Evolutionary conservation across 2,113 vertebrate genomes (phyloP).

Genomic region (Rhinopomastus cyanomelas): DNA sequence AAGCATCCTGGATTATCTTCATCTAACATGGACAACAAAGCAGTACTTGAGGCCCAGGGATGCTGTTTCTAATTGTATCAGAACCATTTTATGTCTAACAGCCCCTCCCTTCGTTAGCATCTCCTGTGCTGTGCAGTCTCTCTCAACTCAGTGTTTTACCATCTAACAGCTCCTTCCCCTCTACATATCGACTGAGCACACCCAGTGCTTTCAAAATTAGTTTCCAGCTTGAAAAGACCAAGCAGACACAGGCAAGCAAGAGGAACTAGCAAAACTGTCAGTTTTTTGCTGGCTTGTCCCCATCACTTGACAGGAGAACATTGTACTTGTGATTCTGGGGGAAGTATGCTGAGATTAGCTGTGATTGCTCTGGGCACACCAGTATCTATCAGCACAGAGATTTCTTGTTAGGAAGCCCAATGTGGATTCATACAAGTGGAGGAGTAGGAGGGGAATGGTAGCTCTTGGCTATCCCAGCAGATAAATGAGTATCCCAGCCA

Average conservation of each 20-base stretch:
- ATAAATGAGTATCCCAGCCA: too few species aligned
- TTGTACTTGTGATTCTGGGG: background rate
- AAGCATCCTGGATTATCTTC: background rate
- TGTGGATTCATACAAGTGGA: background rate
- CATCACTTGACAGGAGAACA: background rate
- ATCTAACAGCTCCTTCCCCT: background rate
- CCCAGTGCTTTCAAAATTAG: background rate
- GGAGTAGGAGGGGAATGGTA: background rate
- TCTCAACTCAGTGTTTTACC: background rate
- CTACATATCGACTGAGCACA: background rate
- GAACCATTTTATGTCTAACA: background rate
- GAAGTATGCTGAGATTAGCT: fast-evolving
- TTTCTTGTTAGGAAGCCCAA: background rate
- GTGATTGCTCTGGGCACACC: background rate
- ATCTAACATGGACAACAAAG: background rate
- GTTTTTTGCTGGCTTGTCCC: background rate
- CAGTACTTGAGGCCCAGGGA: background rate
- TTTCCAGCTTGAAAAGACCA: fast-evolving
- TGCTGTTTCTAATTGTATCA: background rate
- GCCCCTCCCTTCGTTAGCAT: background rate
- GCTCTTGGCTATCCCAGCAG: background rate
- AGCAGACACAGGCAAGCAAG: background rate
- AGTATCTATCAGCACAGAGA: background rate
- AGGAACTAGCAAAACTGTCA: background rate
- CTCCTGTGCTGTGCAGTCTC: background rate